phyloP scores from a whole-genome alignment of 2,113 vertebrate genomes.

The Condylura cristata region DNA sequence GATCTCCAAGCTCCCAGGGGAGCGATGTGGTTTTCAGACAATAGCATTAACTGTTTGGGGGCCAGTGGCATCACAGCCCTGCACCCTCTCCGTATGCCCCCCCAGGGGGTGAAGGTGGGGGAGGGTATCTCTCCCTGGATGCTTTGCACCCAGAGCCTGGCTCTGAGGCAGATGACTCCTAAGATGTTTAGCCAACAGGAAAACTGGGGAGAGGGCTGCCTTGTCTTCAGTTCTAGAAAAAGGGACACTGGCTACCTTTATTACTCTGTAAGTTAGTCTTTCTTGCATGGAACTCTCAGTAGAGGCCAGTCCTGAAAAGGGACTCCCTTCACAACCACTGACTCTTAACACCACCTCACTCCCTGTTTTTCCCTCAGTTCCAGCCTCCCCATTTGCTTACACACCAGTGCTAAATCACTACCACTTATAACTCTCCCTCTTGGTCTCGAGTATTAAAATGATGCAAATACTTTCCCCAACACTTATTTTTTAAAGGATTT shows the following conservation, averaged over 20 bases:
- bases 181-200: not conserved
- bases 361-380: not conserved
- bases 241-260: not conserved
- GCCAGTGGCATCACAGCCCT: not conserved
- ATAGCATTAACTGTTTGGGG: slow-evolving; percentile 79
- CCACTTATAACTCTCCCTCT: not conserved
- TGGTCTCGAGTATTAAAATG: not conserved
- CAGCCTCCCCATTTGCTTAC: not conserved
- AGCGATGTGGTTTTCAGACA: slow-evolving; percentile 76
- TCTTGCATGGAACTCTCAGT: not conserved
- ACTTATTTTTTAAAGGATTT: not conserved
- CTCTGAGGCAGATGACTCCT: not conserved
- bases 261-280: not conserved
- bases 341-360: not conserved
- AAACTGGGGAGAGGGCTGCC: not conserved
- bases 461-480: not conserved
- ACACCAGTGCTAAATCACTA: not conserved
- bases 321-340: not conserved
- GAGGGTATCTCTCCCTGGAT: not conserved
- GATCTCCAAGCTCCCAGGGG: slow-evolving; percentile 79
- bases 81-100: not conserved
- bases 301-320: not conserved
- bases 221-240: not conserved
- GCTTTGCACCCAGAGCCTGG: not conserved
- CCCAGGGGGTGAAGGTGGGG: not conserved